Evolutionary conservation across 92 coral and sea anemone genomes (phyloP).

Genomic region (Zoanthus gigantus): DNA sequence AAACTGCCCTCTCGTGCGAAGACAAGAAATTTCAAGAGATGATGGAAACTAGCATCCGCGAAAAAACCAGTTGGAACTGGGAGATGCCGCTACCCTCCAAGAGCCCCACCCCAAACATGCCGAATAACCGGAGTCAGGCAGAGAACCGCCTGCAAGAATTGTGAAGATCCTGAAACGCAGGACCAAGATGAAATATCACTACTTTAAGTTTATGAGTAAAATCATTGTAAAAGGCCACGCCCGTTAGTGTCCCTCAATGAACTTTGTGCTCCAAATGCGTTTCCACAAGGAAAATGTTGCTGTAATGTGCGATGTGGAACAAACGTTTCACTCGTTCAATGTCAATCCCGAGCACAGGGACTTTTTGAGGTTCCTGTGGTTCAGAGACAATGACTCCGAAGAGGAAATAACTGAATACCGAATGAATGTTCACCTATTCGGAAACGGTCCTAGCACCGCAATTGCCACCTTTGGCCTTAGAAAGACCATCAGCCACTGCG

Average conservation of each 20-base stretch:
- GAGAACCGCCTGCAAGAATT: constrained; percentile 40
- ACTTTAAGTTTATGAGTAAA: constrained; percentile 35
- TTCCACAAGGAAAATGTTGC: constrained; percentile 63
- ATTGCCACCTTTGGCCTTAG: constrained; percentile 58
- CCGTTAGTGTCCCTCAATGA: neutral
- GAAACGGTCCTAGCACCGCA: constrained; percentile 52
- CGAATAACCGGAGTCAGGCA: constrained; percentile 50
- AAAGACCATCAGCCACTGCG: constrained; percentile 43
- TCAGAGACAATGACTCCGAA: constrained; percentile 41
- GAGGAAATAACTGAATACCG: constrained; percentile 42
- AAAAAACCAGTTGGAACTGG: constrained; percentile 46
- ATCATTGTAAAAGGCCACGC: neutral
- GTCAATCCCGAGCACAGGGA: constrained; percentile 63
- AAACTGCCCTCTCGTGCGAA: constrained; percentile 36
- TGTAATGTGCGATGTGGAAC: constrained; percentile 67
- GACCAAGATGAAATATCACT: constrained; percentile 50
- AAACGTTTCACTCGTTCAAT: constrained; percentile 65
- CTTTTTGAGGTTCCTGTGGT: constrained; percentile 44
- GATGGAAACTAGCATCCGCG: constrained; percentile 49
- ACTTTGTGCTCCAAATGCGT: constrained; percentile 14
- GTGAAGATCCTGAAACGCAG: constrained; percentile 36
- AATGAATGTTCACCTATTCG: constrained; percentile 55
- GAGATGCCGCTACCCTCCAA: constrained; percentile 52
- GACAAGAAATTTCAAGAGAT: constrained; percentile 41
- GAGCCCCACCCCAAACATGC: constrained; percentile 7